Base-by-base conservation (phyloP, 2,888 invertebrate genomes). In the Teinopalpus imperialis region DNA sequence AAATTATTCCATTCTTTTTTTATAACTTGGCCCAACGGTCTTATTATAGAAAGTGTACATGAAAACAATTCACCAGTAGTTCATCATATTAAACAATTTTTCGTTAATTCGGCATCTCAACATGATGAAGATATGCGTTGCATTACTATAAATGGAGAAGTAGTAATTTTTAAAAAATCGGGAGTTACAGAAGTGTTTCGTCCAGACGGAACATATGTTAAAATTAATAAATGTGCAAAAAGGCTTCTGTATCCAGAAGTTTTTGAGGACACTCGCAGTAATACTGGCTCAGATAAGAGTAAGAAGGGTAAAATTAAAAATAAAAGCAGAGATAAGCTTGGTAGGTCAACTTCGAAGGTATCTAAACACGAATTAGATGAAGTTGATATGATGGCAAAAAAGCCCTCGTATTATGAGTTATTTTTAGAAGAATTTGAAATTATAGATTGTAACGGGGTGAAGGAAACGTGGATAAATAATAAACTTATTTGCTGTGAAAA, bases 11-110 rank as follows among this genome's bases (percentile, higher is more conserved):
- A 85, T 59, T 74, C 81, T 1, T 53, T 87, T 24, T 66, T 56
- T 50, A 53, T 85, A 10, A 81, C 86, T 2, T 88, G 86, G 82
- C 86, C 87, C 1, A 88, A 85, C 52, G 89, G 89, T 1, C 69
- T 80, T 20, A 68, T 85, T 4, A 80, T 80, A 4, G 81, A 87
- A 59, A 81, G 69, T 45, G 69, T 88, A 10, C 66, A 86, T 56
- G 69, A 74, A 49, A 49, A 63, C 2, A 77, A 81, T 56, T 76
- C 77, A 1, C 47, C 68, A 7, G 48, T 52, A 36, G 64, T 88
- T 43, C 78, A 79, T 24, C 82, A 87, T 49, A 75, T 89, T 5
- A 88, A 82, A 50, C 87, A 86, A 58, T 75, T 63, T 56, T 67
- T 73, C 53, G 32, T 69, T 23, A 49, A 50, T 24, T 48, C 57